Conservation (phyloP, 2,113 vertebrate genomes). For the Xenopus laevis region DNA sequence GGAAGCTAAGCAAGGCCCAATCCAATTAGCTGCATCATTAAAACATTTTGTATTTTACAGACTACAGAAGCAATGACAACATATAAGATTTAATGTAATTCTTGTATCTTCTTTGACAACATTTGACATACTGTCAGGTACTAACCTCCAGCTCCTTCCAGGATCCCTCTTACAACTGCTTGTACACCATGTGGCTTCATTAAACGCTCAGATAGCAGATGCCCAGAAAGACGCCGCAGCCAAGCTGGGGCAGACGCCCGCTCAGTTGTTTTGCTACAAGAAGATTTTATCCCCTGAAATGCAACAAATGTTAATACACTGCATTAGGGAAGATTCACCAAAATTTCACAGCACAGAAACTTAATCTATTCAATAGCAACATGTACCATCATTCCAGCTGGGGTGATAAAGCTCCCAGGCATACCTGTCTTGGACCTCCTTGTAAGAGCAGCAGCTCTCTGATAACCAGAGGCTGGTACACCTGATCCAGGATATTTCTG, state of each 20-base stretch:
- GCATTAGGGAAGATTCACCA: too few species aligned
- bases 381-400: too few species aligned
- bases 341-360: too few species aligned
- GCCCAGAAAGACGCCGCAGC: slow-evolving; percentile 85
- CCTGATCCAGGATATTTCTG: slow-evolving; percentile 69
- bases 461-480: slow-evolving; percentile 85
- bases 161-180: slow-evolving; percentile 79
- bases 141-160: slow-evolving; percentile 82
- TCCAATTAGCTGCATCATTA: too few species aligned
- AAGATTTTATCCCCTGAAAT: slow-evolving; percentile 34
- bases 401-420: too few species aligned
- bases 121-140: not conserved
- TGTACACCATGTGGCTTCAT: slow-evolving; percentile 80
- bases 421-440: slow-evolving; percentile 83
- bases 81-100: too few species aligned
- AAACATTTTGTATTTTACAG: too few species aligned
- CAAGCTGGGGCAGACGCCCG: slow-evolving; percentile 66
- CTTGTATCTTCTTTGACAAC: too few species aligned
- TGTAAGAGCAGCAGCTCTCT: slow-evolving; percentile 87
- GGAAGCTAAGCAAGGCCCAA: too few species aligned
- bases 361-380: too few species aligned
- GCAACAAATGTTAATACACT: too few species aligned
- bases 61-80: too few species aligned
- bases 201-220: slow-evolving; percentile 83
- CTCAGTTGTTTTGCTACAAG: not conserved